Base-by-base conservation (phyloP, 2,888 invertebrate genomes). In the Parelbella ahira region DNA sequence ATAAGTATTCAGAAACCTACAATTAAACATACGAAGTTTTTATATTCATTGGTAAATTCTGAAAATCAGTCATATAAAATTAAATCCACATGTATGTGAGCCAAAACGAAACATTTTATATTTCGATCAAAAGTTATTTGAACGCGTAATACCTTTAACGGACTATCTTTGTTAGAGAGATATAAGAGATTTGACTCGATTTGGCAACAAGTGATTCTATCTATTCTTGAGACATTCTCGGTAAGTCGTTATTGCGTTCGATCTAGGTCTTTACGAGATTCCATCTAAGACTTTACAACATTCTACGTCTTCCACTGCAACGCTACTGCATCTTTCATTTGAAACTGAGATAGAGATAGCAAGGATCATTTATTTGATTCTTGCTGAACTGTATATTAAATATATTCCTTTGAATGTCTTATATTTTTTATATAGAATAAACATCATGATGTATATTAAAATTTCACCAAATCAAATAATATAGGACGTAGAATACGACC, bases 141-240 rank as follows among this genome's bases (percentile, higher is more conserved):
- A 33, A 33, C 20, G 12, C 27, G 5, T 27, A 20, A 33, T 20
- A 19, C 8, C 18, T 3, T 23, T 19, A 27, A 19, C n/a, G 9
- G 3, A n/a, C 13, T 1, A 12, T 7, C 9, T 28, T 30, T 28
- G 21, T 12, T 12, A 8, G 4, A 6, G 15, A 18, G 28, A 19
- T 13, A 13, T 15, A 15, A 15, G 4, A 20, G 25, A 41, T 41
- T 34, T 21, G 33, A 15, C 21, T 28, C 41, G 41, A 41, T 41
- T 41, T 41, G 41, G 27, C 41, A 41, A 41, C 41, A 41, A 41
- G 41, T 41, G 41, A 33, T 41, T 41, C 27, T 21, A 41, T 41
- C 41, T 33, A 27, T 41, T 41, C 39, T 27, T 27, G 20, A 41
- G 27, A 13, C 20, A 41, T 41, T 41, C 33, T 15, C 9, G 33